Base-by-base conservation (phyloP, 2,113 vertebrate species). In the Enhydra lutris region DNA sequence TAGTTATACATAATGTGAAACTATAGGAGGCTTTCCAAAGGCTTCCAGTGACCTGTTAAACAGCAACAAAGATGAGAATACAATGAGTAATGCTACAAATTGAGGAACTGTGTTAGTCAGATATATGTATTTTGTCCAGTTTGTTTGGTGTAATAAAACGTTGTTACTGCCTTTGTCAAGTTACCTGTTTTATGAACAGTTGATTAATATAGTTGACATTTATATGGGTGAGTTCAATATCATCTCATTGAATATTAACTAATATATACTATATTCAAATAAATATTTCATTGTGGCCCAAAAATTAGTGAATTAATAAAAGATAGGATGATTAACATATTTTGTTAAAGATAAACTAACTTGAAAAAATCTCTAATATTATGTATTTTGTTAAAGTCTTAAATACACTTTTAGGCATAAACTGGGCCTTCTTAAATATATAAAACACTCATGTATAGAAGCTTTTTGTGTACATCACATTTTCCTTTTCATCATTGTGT, bases 111-210 rank as follows among this genome's bases (percentile, higher is more conserved):
- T 57, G 36, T 89, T 69, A 87, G 67, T 92, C 82, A 50, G 26
- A 69, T 96, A 36, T 61, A 24, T 57, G 17, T 78, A 97, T 82
- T 76, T 97, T 96, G 78, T 96, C 87, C 71, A 45, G 1, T 97
- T 96, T 94, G 42, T 92, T 91, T 82, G 45, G 61, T 67, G 50
- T 96, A 93, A 61, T 98, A 82, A 97, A 97, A 47, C 26, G 1
- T 57, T 9, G 4, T 95, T 91, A 50, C 50, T 91, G 45, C 95
- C 76, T 92, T 71, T 81, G 79, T 97, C 94, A 52, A 84, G 45
- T 97, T 89, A 71, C 71, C 3, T 97, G 45, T 91, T 97, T 96
- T 80, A 31, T 93, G 50, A 89, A 69, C 36, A 96, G 59, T 39
- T 97, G 7, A 79, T 82, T 73, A 92, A 84, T 47, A 42, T 69